Conservation (phyloP, 2,888 invertebrate species). For the Tortricodes alternella region DNA sequence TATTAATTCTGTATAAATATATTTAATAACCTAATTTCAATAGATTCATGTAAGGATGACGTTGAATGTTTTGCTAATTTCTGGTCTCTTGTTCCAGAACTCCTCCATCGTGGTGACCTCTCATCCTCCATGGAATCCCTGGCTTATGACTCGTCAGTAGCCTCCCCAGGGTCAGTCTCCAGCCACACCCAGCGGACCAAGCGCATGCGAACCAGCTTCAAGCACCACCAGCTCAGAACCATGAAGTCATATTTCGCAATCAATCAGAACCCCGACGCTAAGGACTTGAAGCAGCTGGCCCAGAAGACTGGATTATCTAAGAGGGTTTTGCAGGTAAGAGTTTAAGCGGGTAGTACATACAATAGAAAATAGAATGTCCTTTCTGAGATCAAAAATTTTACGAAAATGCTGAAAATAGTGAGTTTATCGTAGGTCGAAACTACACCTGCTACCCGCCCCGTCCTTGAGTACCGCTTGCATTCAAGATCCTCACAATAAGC, state of each 20-base stretch:
- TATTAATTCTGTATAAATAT: no score
- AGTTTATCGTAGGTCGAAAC: no score
- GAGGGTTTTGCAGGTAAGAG: constrained; percentile 99
- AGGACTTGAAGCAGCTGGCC: constrained; percentile 98
- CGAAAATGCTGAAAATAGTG: no score
- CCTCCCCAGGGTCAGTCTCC: constrained; percentile 86
- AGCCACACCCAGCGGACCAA: constrained; percentile 89
- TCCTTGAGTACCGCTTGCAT: no score
- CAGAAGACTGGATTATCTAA: constrained; percentile 99
- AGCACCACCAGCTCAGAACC: constrained; percentile 98
- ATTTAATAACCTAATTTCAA: no score
- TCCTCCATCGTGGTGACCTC: constrained; percentile 88
- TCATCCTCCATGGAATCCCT: constrained; percentile 90
- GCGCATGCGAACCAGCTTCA: constrained; percentile 99
- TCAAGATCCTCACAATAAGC: no score
- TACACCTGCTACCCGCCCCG: no score
- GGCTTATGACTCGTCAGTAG: constrained; percentile 88
- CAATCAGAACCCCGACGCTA: constrained; percentile 99
- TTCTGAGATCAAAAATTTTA: no score
- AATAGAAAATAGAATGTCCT: no score
- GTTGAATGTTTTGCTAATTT: no score
- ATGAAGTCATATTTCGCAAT: constrained; percentile 99
- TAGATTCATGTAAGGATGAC: no score
- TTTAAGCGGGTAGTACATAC: no score
- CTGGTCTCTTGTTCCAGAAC: constrained; percentile 84